These are phyloP conservation scores for Chaetura pelagica DNA, from an alignment of 2,113 vertebrate species.

Conservation along the genomic window DNA sequence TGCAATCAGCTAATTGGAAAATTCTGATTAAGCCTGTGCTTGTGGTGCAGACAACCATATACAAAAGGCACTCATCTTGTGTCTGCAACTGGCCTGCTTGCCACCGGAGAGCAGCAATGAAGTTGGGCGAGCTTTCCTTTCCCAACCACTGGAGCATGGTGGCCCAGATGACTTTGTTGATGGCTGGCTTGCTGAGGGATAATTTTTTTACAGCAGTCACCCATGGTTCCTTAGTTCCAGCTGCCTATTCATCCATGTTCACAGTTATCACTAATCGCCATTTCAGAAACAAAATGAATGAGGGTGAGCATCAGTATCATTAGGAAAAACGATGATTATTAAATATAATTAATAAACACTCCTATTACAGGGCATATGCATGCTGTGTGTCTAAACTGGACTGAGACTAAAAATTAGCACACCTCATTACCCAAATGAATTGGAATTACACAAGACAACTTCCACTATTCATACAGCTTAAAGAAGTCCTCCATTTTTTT, in stretches of 20 bases:
- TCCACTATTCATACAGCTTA: conserved; percentile 62
- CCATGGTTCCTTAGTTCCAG: conserved; percentile 22
- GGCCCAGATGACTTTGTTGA: neutral
- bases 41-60: neutral
- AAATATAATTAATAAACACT: conserved; percentile 74
- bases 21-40: neutral
- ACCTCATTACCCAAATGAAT: conserved; percentile 70
- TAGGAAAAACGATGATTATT: conserved; percentile 60
- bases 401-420: conserved; percentile 45
- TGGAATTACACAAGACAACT: conserved; percentile 36
- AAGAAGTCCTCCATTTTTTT: conserved; percentile 42
- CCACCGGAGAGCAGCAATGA: neutral
- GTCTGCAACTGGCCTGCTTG: neutral
- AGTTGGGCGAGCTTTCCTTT: neutral
- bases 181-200: neutral
- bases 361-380: conserved; percentile 66
- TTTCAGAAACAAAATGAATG: conserved; percentile 49
- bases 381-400: conserved; percentile 50
- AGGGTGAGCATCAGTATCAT: conserved; percentile 39
- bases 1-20: conserved; percentile 29
- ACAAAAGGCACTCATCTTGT: neutral
- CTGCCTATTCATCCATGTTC: conserved; percentile 38
- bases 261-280: neutral
- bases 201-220: conserved; percentile 24
- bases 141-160: conserved; percentile 13